phyloP scores from a whole-genome alignment of 2,888 invertebrate genomes.

The Habroteleia sp. region DNA sequence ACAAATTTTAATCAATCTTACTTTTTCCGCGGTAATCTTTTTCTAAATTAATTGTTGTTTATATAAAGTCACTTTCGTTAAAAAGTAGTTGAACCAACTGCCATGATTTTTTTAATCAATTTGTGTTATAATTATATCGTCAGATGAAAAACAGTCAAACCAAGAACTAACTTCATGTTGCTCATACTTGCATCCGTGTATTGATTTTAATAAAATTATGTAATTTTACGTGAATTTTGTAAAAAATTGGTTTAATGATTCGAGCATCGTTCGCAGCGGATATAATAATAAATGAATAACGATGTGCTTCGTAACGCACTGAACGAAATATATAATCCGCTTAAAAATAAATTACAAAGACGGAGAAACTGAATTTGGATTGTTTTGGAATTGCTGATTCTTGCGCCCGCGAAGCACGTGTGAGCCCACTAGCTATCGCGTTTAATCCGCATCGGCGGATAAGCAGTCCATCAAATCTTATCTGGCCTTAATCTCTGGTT shows the following conservation, averaged over 20 bases:
- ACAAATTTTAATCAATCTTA: too few relatives aligned
- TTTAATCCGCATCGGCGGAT: conserved; percentile 2
- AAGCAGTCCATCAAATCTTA: conserved; percentile 33
- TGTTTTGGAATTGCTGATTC: not conserved
- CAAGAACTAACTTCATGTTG: too few relatives aligned
- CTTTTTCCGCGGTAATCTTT: too few relatives aligned
- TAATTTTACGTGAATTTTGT: conserved; percentile 3
- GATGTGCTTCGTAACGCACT: not conserved
- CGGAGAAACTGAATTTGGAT: not conserved
- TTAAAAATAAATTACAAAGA: conserved; percentile 30
- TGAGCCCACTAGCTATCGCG: not conserved
- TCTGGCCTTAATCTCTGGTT: conserved; percentile 23
- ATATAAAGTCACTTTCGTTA: too few relatives aligned
- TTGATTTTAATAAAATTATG: conserved; percentile 12
- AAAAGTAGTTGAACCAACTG: too few relatives aligned
- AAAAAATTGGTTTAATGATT: conserved; percentile 10
- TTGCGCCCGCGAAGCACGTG: not conserved
- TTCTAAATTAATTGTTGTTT: too few relatives aligned
- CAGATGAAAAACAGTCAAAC: too few relatives aligned
- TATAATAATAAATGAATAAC: conserved; percentile 24
- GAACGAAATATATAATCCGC: conserved; percentile 22
- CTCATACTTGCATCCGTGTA: too few relatives aligned
- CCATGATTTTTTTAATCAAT: too few relatives aligned
- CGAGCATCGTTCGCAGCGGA: not conserved
- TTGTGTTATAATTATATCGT: too few relatives aligned